These are phyloP conservation scores for Propithecus perrieri DNA, from an alignment of 2,797 vertebrate species.

Conservation along the genomic window DNA sequence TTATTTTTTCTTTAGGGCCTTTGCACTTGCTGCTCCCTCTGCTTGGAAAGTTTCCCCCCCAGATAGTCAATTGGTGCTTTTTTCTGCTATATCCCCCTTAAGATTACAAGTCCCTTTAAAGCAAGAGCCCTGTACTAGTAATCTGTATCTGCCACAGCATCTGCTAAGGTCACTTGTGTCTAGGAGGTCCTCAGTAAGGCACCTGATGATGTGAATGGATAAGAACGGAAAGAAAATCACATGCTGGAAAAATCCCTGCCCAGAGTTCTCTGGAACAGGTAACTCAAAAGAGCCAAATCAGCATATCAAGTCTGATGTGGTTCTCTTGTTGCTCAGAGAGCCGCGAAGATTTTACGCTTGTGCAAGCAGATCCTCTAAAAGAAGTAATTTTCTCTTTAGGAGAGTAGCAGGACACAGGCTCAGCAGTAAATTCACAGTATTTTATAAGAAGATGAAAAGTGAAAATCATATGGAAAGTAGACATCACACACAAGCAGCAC, in stretches of 20 bases:
- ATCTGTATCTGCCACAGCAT: fast-evolving
- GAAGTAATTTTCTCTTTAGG: slow-evolving; percentile 68
- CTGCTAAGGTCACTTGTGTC: background rate
- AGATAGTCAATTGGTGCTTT: background rate
- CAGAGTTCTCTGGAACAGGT: background rate
- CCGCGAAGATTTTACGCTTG: slow-evolving; percentile 63
- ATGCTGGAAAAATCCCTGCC: background rate
- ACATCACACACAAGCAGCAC: background rate
- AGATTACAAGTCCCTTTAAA: background rate
- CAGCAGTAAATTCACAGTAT: slow-evolving; percentile 59
- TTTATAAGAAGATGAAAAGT: slow-evolving; percentile 53
- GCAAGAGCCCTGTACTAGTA: background rate
- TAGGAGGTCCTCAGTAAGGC: background rate
- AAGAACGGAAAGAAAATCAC: background rate
- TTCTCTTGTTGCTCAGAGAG: background rate
- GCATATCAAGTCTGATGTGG: background rate
- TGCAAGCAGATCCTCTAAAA: slow-evolving; percentile 67
- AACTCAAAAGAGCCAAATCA: slow-evolving; percentile 55
- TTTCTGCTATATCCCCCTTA: background rate
- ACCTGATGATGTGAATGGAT: background rate
- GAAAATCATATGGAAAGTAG: slow-evolving; percentile 53
- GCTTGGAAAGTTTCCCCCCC: fast-evolving
- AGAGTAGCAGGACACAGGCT: background rate
- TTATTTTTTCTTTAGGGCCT: background rate
- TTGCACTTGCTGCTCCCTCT: background rate